Base-by-base conservation (phyloP, 2,888 invertebrate genomes). In the Caenorhabditis plicata region DNA sequence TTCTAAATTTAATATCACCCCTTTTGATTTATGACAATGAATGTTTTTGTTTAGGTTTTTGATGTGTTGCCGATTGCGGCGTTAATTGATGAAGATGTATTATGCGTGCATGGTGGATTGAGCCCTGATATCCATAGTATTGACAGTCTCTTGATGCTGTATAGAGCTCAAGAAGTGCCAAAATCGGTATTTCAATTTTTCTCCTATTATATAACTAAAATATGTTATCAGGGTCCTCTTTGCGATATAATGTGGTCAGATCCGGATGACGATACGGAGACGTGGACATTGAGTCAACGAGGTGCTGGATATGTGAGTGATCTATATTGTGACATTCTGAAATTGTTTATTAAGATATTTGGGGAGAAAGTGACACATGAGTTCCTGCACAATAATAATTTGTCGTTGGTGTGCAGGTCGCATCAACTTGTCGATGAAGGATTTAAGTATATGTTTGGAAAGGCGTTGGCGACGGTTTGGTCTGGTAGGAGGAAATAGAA, bases 161-260 rank as follows among this genome's bases (percentile, higher is more conserved):
- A 71, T 25, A 49, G 72, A 50, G 57, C 53, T 15, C 49, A 56
- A 33, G 78, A 78, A 51, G 69, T 78, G 17, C 77, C 77, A 1
- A 62, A 66, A 11, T 54, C 56, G 49, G 69, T 66, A 8, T n/a
- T n/a, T n/a, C n/a, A n/a, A n/a, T n/a, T n/a, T n/a, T n/a, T n/a
- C n/a, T n/a, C n/a, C n/a, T n/a, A n/a, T n/a, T n/a, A n/a, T n/a
- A n/a, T n/a, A n/a, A n/a, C n/a, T n/a, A n/a, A n/a, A n/a, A n/a
- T 8, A 36, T 36, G 17, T 13, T 36, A 50, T 33, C 93, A 93
- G 87, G 98, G 96, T 62, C 91, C 93, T 42, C 92, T 95, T 83
- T 95, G 96, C 87, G 98, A 96, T 82, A 86, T 99, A 71, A 89
- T 98, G 45, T 98, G 98, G 98, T 96, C 96, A 4, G 98, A 98